Percentiles rank a stretch among this genome's conserved stretches.
phyloP scores from a whole-genome alignment of 2,797 vertebrate genomes.

The Esox lucius region DNA sequence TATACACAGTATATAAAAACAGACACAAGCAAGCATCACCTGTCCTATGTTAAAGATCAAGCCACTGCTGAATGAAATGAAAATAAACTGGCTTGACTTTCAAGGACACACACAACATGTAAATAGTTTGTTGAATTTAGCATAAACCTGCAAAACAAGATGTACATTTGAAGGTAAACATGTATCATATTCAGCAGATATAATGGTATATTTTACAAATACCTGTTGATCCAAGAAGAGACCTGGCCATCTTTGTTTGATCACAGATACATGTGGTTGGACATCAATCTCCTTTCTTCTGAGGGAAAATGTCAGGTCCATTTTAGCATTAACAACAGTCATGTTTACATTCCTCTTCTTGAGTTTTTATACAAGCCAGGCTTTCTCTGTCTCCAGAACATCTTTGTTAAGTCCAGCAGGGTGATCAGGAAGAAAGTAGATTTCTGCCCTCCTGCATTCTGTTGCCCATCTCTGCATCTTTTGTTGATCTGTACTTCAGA shows the following conservation, averaged over 20 bases:
- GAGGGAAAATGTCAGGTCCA: conserved; percentile 27
- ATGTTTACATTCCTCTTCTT: too few species aligned
- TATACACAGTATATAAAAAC: too few species aligned
- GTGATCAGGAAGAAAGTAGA: too few species aligned
- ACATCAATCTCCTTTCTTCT: conserved; percentile 23
- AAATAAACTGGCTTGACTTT: too few species aligned
- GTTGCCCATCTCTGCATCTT: not conserved
- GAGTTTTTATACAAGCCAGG: too few species aligned
- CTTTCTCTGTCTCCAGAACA: too few species aligned
- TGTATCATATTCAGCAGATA: not conserved
- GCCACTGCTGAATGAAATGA: too few species aligned
- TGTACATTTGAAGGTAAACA: not conserved
- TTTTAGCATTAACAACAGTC: conserved; percentile 11
- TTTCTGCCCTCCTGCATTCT: too few species aligned
- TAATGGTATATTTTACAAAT: not conserved
- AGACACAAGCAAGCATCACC: too few species aligned
- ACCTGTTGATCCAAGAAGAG: not conserved
- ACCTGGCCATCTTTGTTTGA: conserved; percentile 7
- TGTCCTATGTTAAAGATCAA: too few species aligned
- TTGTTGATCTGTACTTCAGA: conserved; percentile 22
- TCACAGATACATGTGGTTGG: conserved; percentile 9
- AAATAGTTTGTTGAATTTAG: conserved; percentile 17
- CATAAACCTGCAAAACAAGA: conserved; percentile 5
- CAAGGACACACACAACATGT: too few species aligned
- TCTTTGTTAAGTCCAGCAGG: too few species aligned